A percentile compares a stretch with the other conserved stretches of the same genome.
Evolutionary conservation across 2,888 invertebrate genomes (phyloP).

Genomic region (Steromphala cineraria): DNA sequence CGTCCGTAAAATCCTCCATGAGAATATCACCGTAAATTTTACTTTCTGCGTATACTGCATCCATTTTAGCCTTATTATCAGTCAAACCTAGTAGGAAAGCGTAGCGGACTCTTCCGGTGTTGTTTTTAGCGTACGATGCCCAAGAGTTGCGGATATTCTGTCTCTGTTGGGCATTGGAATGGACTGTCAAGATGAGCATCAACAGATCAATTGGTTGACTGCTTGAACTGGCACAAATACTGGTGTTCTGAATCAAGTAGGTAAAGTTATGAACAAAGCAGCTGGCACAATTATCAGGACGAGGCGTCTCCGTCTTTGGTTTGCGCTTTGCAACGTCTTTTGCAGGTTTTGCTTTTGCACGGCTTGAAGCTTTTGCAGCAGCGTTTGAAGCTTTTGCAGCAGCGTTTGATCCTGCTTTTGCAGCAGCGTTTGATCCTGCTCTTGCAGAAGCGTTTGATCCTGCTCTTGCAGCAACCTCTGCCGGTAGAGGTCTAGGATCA

Average conservation of each 20-base stretch:
- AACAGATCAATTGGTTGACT: slow-evolving; percentile 29
- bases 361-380: too few relatives aligned
- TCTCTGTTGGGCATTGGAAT: slow-evolving; percentile 24
- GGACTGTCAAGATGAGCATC: slow-evolving; percentile 35
- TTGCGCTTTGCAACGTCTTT: too few relatives aligned
- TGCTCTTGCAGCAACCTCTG: too few relatives aligned
- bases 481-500: too few relatives aligned
- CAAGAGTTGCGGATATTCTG: slow-evolving; percentile 43
- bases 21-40: slow-evolving; percentile 38
- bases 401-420: too few relatives aligned
- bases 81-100: slow-evolving; percentile 43
- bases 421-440: too few relatives aligned
- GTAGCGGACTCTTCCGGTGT: slow-evolving; percentile 36
- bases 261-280: slow-evolving; percentile 39
- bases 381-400: too few relatives aligned
- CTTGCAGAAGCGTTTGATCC: too few relatives aligned
- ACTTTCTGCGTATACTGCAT: slow-evolving; percentile 27
- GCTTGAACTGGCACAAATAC: slow-evolving; percentile 29
- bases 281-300: slow-evolving; percentile 24
- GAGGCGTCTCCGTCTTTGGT: neutral
- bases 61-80: neutral
- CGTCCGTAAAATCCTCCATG: slow-evolving; percentile 40
- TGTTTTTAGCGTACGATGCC: slow-evolving; percentile 31
- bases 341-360: too few relatives aligned
- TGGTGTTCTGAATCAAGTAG: slow-evolving; percentile 32